Percentiles rank a stretch among this genome's conserved stretches.
Conservation (phyloP, 2,888 invertebrate genomes). For the Hyppa rectilinea region DNA sequence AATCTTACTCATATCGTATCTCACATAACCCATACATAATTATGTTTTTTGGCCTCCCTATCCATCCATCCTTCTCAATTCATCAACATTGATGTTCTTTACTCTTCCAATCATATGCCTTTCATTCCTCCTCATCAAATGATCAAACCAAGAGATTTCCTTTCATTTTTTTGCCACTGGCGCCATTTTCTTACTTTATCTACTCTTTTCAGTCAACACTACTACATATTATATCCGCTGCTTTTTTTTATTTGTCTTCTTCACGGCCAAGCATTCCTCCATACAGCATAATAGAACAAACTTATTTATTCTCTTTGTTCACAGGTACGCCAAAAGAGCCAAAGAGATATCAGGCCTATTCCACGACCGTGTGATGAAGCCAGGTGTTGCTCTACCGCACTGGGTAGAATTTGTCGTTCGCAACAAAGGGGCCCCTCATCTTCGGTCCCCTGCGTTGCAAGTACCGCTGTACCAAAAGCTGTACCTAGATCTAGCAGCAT, state of each 20-base stretch:
- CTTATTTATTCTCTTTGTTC: conserved; percentile 51
- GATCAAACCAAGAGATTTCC: not conserved
- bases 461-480: conserved; percentile 81
- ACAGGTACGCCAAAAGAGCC: conserved; percentile 74
- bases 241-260: not conserved
- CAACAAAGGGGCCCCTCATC: conserved; percentile 90
- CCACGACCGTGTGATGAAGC: conserved; percentile 87
- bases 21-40: no score
- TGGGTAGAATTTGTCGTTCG: conserved; percentile 93
- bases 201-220: not conserved
- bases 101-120: not conserved
- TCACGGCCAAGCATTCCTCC: not conserved
- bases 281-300: not conserved
- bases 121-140: not conserved
- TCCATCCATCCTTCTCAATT: no score
- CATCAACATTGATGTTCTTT: not conserved
- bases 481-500: conserved; percentile 71
- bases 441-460: conserved; percentile 77
- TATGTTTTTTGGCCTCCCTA: not conserved
- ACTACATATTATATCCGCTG: no score
- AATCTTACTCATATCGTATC: no score
- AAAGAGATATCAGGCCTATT: conserved; percentile 75
- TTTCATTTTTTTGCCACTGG: not conserved
- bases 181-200: conserved; percentile 1
- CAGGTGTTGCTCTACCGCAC: conserved; percentile 91